Evolutionary conservation across 2,113 vertebrate species (phyloP).

Genomic region (Alces alces): DNA sequence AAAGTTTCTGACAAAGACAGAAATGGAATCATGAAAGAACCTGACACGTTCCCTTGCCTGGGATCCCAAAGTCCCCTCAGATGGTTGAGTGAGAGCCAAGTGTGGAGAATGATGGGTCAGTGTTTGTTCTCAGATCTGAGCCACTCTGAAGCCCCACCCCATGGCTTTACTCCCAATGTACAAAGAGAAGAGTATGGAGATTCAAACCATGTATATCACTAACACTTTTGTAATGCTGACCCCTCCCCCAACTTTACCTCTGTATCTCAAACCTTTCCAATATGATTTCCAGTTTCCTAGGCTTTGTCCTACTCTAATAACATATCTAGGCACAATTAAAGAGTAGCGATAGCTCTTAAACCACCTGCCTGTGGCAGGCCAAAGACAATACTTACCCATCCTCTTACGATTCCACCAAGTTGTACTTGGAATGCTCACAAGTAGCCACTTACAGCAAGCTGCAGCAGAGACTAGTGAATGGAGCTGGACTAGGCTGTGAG

Average conservation of each 20-base stretch:
- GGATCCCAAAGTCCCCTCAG: background rate
- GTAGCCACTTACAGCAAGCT: background rate
- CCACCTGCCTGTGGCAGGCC: background rate
- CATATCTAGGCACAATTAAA: background rate
- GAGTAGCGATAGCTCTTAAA: background rate
- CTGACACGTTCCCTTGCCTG: background rate
- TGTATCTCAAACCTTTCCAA: background rate
- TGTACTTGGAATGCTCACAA: background rate
- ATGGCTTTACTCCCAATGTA: background rate
- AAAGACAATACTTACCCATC: background rate
- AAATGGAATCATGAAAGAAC: constrained; percentile 4
- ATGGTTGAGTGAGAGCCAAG: background rate
- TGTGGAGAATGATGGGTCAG: background rate
- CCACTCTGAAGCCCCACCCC: background rate
- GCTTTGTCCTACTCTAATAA: background rate
- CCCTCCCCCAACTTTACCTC: background rate
- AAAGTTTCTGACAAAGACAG: background rate
- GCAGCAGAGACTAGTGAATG: background rate
- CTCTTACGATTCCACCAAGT: background rate
- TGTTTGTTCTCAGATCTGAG: background rate
- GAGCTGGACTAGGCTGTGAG: background rate
- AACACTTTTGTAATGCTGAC: background rate
- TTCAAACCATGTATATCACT: background rate
- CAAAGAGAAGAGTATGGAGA: background rate
- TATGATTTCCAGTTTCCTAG: background rate